A percentile compares a stretch with the other conserved stretches of the same genome.
Evolutionary conservation across 2,888 invertebrate species (phyloP).

Genomic region (Orthosia gracilis): DNA sequence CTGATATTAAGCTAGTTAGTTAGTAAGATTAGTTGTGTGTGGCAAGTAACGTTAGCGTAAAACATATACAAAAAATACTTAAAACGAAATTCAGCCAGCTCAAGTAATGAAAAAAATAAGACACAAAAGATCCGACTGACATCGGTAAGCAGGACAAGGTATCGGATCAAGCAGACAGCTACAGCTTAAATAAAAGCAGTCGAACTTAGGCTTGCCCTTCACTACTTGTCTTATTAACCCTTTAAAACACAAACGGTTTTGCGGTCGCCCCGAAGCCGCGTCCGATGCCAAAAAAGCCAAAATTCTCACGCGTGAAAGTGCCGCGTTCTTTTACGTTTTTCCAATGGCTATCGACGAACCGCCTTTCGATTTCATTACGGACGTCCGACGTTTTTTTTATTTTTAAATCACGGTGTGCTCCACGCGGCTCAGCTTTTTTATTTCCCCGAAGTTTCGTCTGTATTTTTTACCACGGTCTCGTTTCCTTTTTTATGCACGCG

Average conservation of each 20-base stretch:
- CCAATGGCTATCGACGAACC: slow-evolving; percentile 90
- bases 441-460: slow-evolving; percentile 84
- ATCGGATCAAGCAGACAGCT: slow-evolving; percentile 5
- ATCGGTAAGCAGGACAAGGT: background rate
- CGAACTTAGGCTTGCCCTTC: slow-evolving; percentile 21
- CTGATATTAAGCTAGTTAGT: background rate
- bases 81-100: background rate
- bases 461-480: slow-evolving; percentile 85
- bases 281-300: slow-evolving; percentile 84
- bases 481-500: slow-evolving; percentile 87
- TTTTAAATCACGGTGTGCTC: slow-evolving; percentile 90
- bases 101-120: background rate
- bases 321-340: slow-evolving; percentile 89
- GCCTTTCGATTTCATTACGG: slow-evolving; percentile 91
- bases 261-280: slow-evolving; percentile 72
- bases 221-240: slow-evolving; percentile 74
- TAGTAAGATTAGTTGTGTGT: no score
- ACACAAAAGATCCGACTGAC: background rate
- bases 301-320: slow-evolving; percentile 91
- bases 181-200: slow-evolving; percentile 29
- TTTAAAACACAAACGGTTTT: slow-evolving; percentile 70
- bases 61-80: background rate
- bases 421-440: slow-evolving; percentile 84
- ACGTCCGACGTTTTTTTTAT: slow-evolving; percentile 90
- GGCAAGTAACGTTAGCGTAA: background rate